Evolutionary conservation across 2,888 invertebrate genomes (phyloP).

Genomic region (Zygothrica quintamaculata): DNA sequence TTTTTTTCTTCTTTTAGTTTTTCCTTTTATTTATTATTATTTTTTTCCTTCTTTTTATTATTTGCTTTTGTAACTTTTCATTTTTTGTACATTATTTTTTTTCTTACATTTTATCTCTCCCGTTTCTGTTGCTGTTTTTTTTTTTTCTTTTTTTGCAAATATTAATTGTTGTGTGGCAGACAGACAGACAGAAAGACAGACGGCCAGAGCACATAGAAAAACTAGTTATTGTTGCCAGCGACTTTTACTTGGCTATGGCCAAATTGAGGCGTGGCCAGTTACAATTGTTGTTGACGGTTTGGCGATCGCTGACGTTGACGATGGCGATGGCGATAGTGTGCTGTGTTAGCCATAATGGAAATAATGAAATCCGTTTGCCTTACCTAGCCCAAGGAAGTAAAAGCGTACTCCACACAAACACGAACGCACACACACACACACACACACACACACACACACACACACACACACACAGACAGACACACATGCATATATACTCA

Average conservation of each 20-base stretch:
- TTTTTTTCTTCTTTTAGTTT: constrained; percentile 41
- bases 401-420: constrained; percentile 42
- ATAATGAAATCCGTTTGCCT: constrained; percentile 53
- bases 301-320: constrained; percentile 19
- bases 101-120: constrained; percentile 23
- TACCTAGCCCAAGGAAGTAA: constrained; percentile 64
- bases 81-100: constrained; percentile 14
- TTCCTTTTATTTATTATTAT: constrained; percentile 19
- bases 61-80: constrained; percentile 12
- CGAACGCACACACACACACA: too few relatives aligned
- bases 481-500: too few relatives aligned
- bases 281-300: constrained; percentile 1
- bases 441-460: too few relatives aligned
- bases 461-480: background rate
- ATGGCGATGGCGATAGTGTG: constrained; percentile 37
- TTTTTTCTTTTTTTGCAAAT: constrained; percentile 53
- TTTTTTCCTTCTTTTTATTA: constrained; percentile 30
- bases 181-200: constrained; percentile 21
- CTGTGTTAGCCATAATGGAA: constrained; percentile 61
- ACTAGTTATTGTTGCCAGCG: constrained; percentile 67
- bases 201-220: constrained; percentile 40
- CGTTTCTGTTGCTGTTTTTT: constrained; percentile 24
- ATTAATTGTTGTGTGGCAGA: constrained; percentile 69
- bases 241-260: constrained; percentile 71
- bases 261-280: constrained; percentile 72